Percentiles rank a stretch among this genome's conserved stretches.
phyloP scores from a whole-genome alignment of 2,113 vertebrate species.

The Toxostoma redivivum region DNA sequence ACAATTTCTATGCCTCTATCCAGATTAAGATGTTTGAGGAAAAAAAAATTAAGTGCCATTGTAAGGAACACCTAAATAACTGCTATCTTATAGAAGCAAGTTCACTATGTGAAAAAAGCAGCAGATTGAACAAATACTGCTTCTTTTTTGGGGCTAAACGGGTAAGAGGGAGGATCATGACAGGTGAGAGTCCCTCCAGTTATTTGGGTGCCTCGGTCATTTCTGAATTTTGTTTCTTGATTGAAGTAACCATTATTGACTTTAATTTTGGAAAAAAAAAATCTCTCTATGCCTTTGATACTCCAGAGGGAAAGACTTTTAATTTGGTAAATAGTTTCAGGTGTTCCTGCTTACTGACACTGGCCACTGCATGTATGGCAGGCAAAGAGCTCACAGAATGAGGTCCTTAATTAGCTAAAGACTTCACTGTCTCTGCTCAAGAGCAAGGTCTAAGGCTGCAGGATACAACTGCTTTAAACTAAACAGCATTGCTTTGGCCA shows the following conservation, averaged over 20 bases:
- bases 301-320: neutral
- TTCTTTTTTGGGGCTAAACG: neutral
- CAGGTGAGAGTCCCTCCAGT: neutral
- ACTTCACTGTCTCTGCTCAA: neutral
- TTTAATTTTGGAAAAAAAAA: neutral
- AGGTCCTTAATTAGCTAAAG: neutral
- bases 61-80: neutral
- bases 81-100: neutral
- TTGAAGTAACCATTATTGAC: neutral
- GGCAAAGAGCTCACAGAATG: neutral
- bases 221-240: neutral
- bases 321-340: neutral
- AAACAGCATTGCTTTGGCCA: neutral
- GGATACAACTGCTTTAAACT: neutral
- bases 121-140: neutral
- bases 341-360: neutral
- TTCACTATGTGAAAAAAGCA: neutral
- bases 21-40: neutral
- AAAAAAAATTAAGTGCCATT: neutral
- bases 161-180: neutral
- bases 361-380: neutral
- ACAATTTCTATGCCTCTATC: neutral
- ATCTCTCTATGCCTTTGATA: neutral
- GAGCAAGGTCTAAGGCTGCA: neutral
- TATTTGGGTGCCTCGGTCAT: fast-evolving